Evolutionary conservation across 2,113 vertebrate species (phyloP), one percentile per base, ranked within the genome.

Genomic region (Montifringilla adamsi): DNA sequence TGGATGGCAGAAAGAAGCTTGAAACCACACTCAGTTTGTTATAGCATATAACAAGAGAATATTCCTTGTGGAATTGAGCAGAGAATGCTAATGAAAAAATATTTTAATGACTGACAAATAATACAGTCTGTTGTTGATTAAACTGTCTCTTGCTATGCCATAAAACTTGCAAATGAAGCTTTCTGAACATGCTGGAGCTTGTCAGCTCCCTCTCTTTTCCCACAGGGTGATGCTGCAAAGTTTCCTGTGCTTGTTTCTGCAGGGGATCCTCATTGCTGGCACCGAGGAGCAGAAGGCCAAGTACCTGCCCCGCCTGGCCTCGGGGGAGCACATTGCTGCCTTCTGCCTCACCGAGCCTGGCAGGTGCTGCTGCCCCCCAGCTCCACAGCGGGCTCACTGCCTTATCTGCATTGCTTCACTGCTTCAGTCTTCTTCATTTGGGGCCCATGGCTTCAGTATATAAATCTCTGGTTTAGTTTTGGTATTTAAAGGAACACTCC

Each of bases 301-400:
- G 80, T 99, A 99, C 96, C 97, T 99, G 64, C 99, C 99, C 21
- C 98, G 96, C 49, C 96, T 99, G 95, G 98, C 99, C 0, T 98
- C 99, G 3, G 99, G 99, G 86, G 99, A 99, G 83, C 98, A 99
- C 87, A 87, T 99, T 3, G 99, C 99, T 27, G 99, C 99, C 31
- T 99, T 99, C 97, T 99, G 99, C 80, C 98, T 99, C 68, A 99
- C 99, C 1, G 99, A 99, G 84, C 98, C 99, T 4, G 98, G 98
- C 94, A 99, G 99, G 99, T 99, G 97, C 84, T 76, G 49, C 15
- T 55, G 33, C 35, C 66, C 67, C 68, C 15, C 77, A 23, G 60
- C 60, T 11, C 18, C 44, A 44, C 20, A 15, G 14, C 21, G 64
- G 12, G 2, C 4, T 17, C 4, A 1, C 37, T 59, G 41, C 70